phyloP scores from a whole-genome alignment of 2,113 vertebrate species.

The Murina feae region DNA sequence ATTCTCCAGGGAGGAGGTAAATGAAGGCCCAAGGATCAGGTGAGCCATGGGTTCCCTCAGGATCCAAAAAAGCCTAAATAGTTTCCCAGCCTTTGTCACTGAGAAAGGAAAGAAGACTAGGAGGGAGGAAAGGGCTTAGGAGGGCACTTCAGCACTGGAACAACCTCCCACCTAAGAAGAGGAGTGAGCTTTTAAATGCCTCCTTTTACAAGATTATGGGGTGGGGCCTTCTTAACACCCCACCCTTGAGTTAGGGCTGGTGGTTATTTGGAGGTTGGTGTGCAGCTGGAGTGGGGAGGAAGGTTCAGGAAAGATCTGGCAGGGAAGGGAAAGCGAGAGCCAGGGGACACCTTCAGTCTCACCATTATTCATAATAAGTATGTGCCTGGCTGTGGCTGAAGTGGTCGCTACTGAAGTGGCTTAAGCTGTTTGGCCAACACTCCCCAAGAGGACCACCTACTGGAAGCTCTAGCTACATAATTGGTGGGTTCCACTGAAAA shows the following conservation, averaged over 20 bases:
- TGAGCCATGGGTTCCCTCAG: neutral
- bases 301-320: neutral
- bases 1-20: neutral
- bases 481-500: neutral
- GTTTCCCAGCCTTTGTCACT: neutral
- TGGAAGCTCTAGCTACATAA: neutral
- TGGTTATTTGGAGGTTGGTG: neutral
- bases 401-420: neutral
- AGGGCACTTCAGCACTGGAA: neutral
- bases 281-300: neutral
- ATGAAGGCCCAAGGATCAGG: neutral
- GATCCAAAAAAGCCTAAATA: neutral
- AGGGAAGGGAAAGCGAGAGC: neutral
- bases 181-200: neutral
- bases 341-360: rapidly evolving
- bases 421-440: neutral
- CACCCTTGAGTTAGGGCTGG: neutral
- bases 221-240: neutral
- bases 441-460: neutral
- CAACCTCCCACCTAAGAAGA: neutral
- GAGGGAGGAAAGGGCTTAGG: neutral
- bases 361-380: neutral
- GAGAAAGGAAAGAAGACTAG: neutral
- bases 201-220: neutral
- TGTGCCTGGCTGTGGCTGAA: rapidly evolving